A percentile compares a stretch with the other conserved stretches of the same genome.
Evolutionary conservation across 2,888 invertebrate species (phyloP).

Genomic region (Tryphoninae sp.): DNA sequence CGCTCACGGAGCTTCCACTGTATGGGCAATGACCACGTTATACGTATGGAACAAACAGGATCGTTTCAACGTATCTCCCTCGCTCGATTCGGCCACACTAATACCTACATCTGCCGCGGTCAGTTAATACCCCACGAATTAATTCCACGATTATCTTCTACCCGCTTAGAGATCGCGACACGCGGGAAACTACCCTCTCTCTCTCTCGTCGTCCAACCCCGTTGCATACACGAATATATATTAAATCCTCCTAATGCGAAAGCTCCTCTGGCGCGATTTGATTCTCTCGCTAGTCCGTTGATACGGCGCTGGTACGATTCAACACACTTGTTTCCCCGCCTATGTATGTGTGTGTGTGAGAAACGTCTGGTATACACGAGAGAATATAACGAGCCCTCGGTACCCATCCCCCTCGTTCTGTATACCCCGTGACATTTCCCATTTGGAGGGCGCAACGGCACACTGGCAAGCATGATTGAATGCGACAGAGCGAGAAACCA

Average conservation of each 20-base stretch:
- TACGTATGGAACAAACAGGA: conserved; percentile 7
- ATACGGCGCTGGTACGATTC: neutral
- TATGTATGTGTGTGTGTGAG: neutral
- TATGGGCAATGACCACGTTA: neutral
- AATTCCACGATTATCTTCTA: conserved; percentile 69
- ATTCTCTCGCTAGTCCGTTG: neutral
- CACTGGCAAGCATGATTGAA: conserved; percentile 56
- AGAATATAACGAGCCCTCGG: conserved; percentile 46
- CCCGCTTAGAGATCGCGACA: conserved; percentile 62
- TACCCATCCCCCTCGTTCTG: conserved; percentile 15
- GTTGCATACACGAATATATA: conserved; percentile 52
- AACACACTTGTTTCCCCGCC: neutral
- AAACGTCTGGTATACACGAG: conserved; percentile 25
- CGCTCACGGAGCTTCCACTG: too few species aligned
- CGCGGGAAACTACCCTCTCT: conserved; percentile 16
- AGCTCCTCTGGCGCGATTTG: conserved; percentile 42
- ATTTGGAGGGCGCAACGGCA: conserved; percentile 55
- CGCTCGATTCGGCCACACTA: conserved; percentile 42
- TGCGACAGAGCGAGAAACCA: conserved; percentile 63
- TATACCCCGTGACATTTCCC: conserved; percentile 61
- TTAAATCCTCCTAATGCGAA: conserved; percentile 64
- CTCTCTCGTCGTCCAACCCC: conserved; percentile 16
- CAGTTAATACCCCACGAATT: conserved; percentile 67
- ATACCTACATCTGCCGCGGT: conserved; percentile 62
- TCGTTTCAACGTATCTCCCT: conserved; percentile 44